A percentile compares a stretch with the other conserved stretches of the same genome.
These are phyloP conservation scores for Meloidogyne chitwoodi DNA, from an alignment of 1,140 invertebrate genomes.

Conservation along the genomic window DNA sequence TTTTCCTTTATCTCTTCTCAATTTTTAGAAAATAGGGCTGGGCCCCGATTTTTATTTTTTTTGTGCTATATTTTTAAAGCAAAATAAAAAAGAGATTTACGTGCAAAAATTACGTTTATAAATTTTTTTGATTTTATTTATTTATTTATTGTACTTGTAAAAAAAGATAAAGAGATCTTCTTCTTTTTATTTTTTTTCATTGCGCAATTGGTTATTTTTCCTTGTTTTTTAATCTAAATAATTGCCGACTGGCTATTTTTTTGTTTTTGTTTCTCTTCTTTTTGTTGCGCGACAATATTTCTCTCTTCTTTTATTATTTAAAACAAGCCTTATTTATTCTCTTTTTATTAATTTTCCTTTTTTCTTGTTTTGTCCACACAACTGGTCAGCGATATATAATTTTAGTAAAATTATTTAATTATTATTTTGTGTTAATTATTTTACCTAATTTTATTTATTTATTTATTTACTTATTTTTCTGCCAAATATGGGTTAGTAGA, in stretches of 20 bases:
- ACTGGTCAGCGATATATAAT: background rate
- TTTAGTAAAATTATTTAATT: background rate
- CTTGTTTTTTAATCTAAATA: background rate
- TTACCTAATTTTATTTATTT: background rate
- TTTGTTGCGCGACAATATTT: background rate
- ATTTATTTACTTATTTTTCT: background rate
- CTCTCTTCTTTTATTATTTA: background rate
- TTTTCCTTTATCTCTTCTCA: background rate
- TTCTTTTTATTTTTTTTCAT: background rate
- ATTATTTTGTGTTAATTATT: background rate
- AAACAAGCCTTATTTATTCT: background rate
- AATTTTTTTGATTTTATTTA: background rate
- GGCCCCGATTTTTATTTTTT: background rate
- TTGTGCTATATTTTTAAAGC: background rate
- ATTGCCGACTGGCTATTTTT: background rate
- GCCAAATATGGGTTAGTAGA: no score
- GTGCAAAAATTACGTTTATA: background rate
- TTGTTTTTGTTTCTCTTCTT: background rate
- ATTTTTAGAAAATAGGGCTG: background rate
- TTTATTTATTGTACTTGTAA: background rate
- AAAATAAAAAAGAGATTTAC: background rate
- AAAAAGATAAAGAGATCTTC: background rate
- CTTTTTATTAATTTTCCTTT: background rate
- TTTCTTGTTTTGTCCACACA: background rate
- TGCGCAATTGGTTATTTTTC: background rate